These are phyloP conservation scores for Armadillidium nasatum DNA, from an alignment of 1,140 invertebrate species.

Conservation along the genomic window DNA sequence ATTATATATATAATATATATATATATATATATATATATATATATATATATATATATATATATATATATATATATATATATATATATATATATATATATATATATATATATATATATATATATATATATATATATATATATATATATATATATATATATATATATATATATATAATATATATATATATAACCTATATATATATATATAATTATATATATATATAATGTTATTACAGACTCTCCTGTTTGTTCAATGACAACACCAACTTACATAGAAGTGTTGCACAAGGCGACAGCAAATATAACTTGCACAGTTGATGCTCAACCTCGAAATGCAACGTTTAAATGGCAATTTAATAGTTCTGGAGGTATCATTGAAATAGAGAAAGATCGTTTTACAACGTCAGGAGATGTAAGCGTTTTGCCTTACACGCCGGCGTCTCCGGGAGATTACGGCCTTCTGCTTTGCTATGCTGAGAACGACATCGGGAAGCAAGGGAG, in stretches of 20 bases:
- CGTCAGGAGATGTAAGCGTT: slow-evolving; percentile 59
- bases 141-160: slow-evolving; percentile 5
- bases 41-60: no score
- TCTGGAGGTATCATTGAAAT: slow-evolving; percentile 74
- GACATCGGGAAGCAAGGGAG: slow-evolving; percentile 61
- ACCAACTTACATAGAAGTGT: slow-evolving; percentile 73
- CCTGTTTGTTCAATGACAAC: slow-evolving; percentile 73
- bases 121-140: not conserved
- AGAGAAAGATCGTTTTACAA: slow-evolving; percentile 49
- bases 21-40: no score
- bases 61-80: not conserved
- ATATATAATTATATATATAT: not conserved
- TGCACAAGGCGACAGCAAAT: slow-evolving; percentile 69
- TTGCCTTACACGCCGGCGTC: slow-evolving; percentile 72
- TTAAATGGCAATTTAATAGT: slow-evolving; percentile 84
- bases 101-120: not conserved
- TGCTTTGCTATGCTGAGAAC: slow-evolving; percentile 62
- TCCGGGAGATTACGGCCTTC: slow-evolving; percentile 66
- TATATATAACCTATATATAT: no score
- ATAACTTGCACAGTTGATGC: slow-evolving; percentile 79
- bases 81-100: slow-evolving; percentile 10
- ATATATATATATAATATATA: not conserved
- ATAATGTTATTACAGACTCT: slow-evolving; percentile 61
- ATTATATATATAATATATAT: no score
- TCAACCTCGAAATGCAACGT: slow-evolving; percentile 72